phyloP scores from a whole-genome alignment of 2,797 vertebrate genomes.

The Vipera ursinii region DNA sequence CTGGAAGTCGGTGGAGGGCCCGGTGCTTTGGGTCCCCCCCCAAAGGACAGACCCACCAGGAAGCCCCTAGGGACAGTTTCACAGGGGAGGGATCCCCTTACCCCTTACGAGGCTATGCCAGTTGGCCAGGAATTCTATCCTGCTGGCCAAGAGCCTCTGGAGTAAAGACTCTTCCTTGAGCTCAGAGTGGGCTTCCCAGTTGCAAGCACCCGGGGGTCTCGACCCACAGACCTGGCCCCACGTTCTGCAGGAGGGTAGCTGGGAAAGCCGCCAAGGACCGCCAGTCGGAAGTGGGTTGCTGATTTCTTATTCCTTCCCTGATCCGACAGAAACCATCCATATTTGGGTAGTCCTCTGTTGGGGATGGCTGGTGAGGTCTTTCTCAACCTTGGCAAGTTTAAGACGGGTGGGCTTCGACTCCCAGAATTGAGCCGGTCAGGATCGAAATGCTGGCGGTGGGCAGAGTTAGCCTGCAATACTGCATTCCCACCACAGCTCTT shows the following conservation, averaged over 20 bases:
- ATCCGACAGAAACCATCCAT: no score
- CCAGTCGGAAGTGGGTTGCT: fast-evolving
- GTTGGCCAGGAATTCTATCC: not conserved
- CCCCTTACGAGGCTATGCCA: no score
- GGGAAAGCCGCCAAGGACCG: not conserved
- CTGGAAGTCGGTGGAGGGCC: no score
- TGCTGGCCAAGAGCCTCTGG: no score
- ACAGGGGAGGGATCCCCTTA: not conserved
- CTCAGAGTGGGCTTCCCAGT: not conserved
- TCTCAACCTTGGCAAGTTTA: no score
- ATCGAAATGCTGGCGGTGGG: no score
- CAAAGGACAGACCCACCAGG: not conserved
- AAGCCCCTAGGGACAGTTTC: not conserved
- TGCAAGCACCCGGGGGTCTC: not conserved
- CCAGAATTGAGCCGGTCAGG: not conserved
- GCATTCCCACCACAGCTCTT: no score
- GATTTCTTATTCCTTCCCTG: not conserved
- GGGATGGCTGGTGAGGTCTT: no score
- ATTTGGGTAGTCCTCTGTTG: not conserved
- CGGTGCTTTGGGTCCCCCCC: not conserved
- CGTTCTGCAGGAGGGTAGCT: not conserved
- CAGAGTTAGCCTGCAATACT: no score
- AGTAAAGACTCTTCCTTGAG: not conserved
- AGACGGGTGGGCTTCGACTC: no score
- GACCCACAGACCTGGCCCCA: not conserved